Conservation (phyloP, 2,888 invertebrate genomes). For the Ephialtes manifestator region DNA sequence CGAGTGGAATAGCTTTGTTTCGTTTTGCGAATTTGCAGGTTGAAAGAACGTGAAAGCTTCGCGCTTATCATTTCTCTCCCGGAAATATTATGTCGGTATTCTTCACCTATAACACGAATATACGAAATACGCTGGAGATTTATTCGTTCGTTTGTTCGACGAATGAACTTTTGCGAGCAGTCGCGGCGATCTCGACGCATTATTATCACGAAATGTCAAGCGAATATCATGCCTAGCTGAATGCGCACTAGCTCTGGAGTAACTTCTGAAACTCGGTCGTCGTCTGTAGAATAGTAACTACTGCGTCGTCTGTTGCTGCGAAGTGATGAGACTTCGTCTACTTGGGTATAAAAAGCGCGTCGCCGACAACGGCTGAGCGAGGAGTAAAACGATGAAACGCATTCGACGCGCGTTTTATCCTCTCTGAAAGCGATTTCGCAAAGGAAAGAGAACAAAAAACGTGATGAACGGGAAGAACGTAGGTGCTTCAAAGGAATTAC, state of each 20-base stretch:
- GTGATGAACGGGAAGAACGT: not conserved
- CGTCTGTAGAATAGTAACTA: conserved; percentile 12
- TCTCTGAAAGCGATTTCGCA: conserved; percentile 20
- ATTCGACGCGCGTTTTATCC: conserved; percentile 27
- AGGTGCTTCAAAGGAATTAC: not conserved
- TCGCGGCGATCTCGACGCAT: conserved; percentile 13
- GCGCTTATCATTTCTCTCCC: not conserved
- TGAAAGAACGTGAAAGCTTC: conserved; percentile 1
- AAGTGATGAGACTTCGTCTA: not conserved
- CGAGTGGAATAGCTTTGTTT: conserved; percentile 17
- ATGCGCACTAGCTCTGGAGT: not conserved
- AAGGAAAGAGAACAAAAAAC: not conserved
- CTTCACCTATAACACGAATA: not conserved
- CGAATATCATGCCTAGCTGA: conserved; percentile 21
- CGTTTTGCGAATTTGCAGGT: conserved; percentile 7
- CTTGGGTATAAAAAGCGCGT: conserved; percentile 17
- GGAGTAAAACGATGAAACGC: not conserved
- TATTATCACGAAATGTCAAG: conserved; percentile 44
- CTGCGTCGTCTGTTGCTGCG: conserved; percentile 15
- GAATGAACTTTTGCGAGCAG: conserved; percentile 36
- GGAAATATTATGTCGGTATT: not conserved
- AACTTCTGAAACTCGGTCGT: conserved; percentile 51
- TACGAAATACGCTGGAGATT: not conserved
- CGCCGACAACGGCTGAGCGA: not conserved
- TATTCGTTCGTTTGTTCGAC: conserved; percentile 11